phyloP scores from a whole-genome alignment of 1,140 invertebrate genomes.

The Neodiprion virginianus region DNA sequence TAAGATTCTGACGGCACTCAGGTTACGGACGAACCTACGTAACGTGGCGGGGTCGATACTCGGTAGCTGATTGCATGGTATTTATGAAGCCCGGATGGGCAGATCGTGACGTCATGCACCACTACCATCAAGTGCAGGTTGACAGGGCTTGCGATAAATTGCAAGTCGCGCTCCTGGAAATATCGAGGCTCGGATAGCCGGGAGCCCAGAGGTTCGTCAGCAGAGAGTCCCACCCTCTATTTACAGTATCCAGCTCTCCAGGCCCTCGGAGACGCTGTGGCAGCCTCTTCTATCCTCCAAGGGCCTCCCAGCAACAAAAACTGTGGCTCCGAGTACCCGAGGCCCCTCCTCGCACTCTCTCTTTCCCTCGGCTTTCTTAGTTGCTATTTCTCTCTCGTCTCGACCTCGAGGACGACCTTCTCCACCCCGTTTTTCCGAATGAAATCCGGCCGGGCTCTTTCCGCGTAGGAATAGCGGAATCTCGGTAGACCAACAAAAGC shows the following conservation, averaged over 20 bases:
- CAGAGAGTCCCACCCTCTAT: background rate
- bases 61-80: background rate
- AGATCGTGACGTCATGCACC: background rate
- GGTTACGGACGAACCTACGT: too few species aligned
- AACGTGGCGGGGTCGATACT: background rate
- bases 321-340: background rate
- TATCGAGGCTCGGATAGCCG: background rate
- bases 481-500: background rate
- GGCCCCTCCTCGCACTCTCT: background rate
- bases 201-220: background rate
- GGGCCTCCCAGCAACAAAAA: background rate
- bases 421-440: constrained; percentile 1
- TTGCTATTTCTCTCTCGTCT: background rate
- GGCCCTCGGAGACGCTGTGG: too few species aligned
- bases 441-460: background rate
- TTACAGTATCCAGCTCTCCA: background rate
- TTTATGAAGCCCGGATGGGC: background rate
- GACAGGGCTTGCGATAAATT: background rate
- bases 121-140: background rate
- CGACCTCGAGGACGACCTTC: background rate
- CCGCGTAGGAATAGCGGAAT: background rate
- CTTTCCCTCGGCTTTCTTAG: too few species aligned
- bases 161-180: background rate
- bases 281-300: background rate
- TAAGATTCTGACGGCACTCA: too few species aligned